These are phyloP conservation scores for Pomatorhinus ruficollis DNA, from an alignment of 2,113 vertebrate species.

Conservation along the genomic window DNA sequence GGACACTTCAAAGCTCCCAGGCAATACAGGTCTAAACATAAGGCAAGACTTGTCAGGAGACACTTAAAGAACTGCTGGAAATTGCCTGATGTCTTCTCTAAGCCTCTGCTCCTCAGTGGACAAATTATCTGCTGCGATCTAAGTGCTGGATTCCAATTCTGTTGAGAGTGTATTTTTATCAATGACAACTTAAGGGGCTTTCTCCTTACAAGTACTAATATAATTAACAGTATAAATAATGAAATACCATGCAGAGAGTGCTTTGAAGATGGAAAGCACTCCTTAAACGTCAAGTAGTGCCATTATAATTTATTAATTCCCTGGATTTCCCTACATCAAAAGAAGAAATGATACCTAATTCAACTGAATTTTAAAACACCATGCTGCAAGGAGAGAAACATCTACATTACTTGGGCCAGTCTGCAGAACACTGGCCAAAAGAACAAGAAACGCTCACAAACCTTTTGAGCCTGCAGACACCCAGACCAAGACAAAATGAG, in stretches of 20 bases:
- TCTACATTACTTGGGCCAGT: not conserved
- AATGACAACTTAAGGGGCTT: not conserved
- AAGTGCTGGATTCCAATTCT: not conserved
- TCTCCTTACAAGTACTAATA: slow-evolving; percentile 17
- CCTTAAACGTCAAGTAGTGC: not conserved
- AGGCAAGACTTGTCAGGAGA: not conserved
- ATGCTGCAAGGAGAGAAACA: not conserved
- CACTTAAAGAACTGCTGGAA: not conserved
- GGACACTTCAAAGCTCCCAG: not conserved
- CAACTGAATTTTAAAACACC: not conserved
- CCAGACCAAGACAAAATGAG: not conserved
- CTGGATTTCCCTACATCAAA: slow-evolving; percentile 1
- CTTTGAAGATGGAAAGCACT: not conserved
- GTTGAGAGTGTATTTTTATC: not conserved
- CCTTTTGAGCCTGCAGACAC: not conserved
- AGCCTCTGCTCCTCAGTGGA: not conserved
- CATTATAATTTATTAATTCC: slow-evolving; percentile 11
- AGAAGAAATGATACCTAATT: not conserved
- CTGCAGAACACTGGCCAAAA: not conserved
- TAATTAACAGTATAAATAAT: slow-evolving; percentile 52
- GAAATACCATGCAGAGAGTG: not conserved
- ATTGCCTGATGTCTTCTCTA: not conserved
- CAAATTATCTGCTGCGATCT: not conserved
- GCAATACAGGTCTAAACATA: not conserved
- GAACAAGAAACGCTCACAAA: not conserved